Conservation (phyloP, 2,797 vertebrate genomes). For the Hypotaenidia okinawae region DNA sequence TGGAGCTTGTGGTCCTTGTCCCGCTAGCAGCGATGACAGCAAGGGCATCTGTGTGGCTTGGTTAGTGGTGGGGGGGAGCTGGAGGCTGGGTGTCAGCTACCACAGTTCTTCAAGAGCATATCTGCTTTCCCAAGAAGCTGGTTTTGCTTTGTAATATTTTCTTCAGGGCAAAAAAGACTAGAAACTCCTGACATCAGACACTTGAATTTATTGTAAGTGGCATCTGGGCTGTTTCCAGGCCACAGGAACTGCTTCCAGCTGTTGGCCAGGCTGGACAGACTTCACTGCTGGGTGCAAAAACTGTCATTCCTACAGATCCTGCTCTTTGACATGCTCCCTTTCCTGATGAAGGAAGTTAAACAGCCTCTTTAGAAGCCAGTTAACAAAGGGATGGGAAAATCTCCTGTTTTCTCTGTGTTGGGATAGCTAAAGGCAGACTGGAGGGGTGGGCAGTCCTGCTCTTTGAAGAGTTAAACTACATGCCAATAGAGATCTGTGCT, state of each 20-base stretch:
- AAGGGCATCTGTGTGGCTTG: accelerated
- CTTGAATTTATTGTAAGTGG: not conserved
- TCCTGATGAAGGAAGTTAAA: not conserved
- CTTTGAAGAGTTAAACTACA: not conserved
- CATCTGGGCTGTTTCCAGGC: not conserved
- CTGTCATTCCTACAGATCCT: not conserved
- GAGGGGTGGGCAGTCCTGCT: not conserved
- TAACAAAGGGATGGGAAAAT: not conserved
- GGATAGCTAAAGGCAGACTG: not conserved
- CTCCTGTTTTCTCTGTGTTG: not conserved
- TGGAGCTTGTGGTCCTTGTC: not conserved
- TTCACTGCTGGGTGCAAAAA: not conserved
- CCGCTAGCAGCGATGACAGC: not conserved
- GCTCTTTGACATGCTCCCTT: accelerated
- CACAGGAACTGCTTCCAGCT: not conserved
- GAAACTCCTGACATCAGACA: not conserved
- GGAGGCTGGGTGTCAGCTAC: not conserved
- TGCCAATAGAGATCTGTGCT: not conserved
- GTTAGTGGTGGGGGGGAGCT: not conserved
- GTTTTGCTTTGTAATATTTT: not conserved
- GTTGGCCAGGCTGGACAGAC: not conserved
- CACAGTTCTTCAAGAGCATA: accelerated
- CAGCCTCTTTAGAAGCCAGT: not conserved
- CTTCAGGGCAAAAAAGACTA: not conserved
- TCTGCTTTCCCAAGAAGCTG: not conserved